Percentiles rank a stretch among this genome's conserved stretches.
These are phyloP conservation scores for Amphipoea oculea DNA, from an alignment of 2,888 invertebrate species.

Conservation along the genomic window DNA sequence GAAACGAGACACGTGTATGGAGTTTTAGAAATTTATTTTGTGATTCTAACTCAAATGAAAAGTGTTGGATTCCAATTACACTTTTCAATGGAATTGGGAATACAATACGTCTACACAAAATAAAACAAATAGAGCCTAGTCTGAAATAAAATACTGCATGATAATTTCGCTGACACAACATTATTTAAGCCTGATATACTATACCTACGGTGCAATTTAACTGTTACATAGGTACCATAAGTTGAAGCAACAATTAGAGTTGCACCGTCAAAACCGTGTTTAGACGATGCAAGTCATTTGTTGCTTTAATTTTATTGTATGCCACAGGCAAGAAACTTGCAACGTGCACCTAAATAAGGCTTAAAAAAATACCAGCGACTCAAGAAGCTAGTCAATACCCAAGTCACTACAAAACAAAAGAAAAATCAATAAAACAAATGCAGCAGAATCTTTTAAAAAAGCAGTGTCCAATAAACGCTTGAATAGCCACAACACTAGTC, in stretches of 20 bases:
- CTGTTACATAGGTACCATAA: too few relatives aligned
- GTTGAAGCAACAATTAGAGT: neutral
- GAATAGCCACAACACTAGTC: slow-evolving; percentile 59
- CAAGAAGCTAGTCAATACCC: slow-evolving; percentile 2
- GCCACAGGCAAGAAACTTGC: neutral
- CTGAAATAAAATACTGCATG: neutral
- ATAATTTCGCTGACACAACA: neutral
- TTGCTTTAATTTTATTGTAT: neutral
- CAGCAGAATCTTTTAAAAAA: slow-evolving; percentile 33
- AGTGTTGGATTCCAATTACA: neutral
- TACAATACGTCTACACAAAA: neutral
- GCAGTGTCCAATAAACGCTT: slow-evolving; percentile 52
- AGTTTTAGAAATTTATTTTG: slow-evolving; percentile 18
- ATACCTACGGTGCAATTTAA: too few relatives aligned
- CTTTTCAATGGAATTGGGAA: neutral
- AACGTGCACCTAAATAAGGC: neutral
- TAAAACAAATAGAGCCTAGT: neutral
- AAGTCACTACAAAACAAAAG: slow-evolving; percentile 2
- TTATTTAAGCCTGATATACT: neutral
- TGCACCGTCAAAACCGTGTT: neutral
- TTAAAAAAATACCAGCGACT: neutral
- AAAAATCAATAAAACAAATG: slow-evolving; percentile 17
- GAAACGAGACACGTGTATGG: slow-evolving; percentile 15
- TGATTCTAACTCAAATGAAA: slow-evolving; percentile 9
- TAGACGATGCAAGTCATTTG: neutral